phyloP scores from a whole-genome alignment of 2,113 vertebrate species.

The Zosterops lateralis region DNA sequence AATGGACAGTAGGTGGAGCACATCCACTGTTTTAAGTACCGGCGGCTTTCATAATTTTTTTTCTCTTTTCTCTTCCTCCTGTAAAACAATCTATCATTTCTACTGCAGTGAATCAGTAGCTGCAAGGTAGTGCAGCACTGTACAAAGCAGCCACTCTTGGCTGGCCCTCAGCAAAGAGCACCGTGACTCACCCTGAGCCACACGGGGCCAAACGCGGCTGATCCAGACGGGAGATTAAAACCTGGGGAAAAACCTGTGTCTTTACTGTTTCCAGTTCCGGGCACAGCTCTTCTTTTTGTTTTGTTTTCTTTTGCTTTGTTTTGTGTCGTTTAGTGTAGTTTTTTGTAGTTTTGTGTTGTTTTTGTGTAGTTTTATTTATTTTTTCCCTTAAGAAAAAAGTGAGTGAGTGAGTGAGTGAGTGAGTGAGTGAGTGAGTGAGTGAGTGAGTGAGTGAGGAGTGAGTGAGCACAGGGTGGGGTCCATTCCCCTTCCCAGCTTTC shows the following conservation, averaged over 20 bases:
- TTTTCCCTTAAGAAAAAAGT: neutral
- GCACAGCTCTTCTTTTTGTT: neutral
- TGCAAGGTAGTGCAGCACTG: slow-evolving; percentile 23
- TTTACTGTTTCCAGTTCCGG: neutral
- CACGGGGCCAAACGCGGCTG: neutral
- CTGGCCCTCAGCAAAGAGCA: slow-evolving; percentile 2
- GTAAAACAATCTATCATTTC: slow-evolving; percentile 40
- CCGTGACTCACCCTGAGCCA: neutral
- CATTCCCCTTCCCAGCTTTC: neutral
- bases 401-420: no score
- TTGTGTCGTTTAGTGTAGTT: neutral
- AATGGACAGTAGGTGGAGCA: slow-evolving; percentile 68
- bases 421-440: no score
- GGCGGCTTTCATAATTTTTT: neutral
- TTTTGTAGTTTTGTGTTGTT: neutral
- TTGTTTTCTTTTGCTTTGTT: neutral
- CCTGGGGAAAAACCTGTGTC: neutral
- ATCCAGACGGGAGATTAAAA: neutral
- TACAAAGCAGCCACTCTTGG: slow-evolving; percentile 46
- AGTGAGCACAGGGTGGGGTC: fast-evolving
- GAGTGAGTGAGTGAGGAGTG: no score
- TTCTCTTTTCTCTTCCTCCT: neutral
- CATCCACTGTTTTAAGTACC: slow-evolving; percentile 35
- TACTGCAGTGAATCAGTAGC: slow-evolving; percentile 58
- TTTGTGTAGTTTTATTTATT: neutral